Evolutionary conservation across 2,797 vertebrate species (phyloP).

Genomic region (Halcyon badia): DNA sequence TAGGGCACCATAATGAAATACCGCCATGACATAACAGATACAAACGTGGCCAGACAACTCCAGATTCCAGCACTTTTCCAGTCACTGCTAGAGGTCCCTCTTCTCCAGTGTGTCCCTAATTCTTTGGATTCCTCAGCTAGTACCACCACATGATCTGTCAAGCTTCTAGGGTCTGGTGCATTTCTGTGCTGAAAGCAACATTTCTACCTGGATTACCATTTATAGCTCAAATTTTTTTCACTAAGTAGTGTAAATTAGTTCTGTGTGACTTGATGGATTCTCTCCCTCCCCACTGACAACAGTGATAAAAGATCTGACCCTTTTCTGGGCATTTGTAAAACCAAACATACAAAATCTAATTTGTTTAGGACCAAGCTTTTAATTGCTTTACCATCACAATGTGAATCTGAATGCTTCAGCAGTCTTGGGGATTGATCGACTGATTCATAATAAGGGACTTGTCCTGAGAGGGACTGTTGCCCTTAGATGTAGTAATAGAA

Average conservation of each 20-base stretch:
- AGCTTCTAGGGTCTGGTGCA: background rate
- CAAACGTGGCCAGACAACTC: background rate
- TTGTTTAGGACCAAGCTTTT: slow-evolving; percentile 52
- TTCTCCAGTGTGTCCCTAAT: background rate
- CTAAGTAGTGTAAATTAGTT: slow-evolving; percentile 63
- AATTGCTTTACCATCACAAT: slow-evolving; percentile 47
- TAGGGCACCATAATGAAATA: accelerated
- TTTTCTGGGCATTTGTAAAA: slow-evolving; percentile 42
- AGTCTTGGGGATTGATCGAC: slow-evolving; percentile 13
- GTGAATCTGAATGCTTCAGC: background rate
- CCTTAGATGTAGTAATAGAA: background rate
- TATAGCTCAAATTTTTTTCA: slow-evolving; percentile 22
- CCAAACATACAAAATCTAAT: slow-evolving; percentile 55
- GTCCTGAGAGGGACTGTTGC: background rate
- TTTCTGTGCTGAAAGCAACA: slow-evolving; percentile 1
- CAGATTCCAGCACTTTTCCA: background rate
- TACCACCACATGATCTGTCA: background rate
- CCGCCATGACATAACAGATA: background rate
- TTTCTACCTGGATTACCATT: slow-evolving; percentile 29
- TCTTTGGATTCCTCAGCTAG: slow-evolving; percentile 15
- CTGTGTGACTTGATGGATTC: slow-evolving; percentile 56
- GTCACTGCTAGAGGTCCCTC: background rate
- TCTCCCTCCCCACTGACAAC: slow-evolving; percentile 14
- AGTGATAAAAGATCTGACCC: slow-evolving; percentile 59
- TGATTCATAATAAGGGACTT: slow-evolving; percentile 5